A percentile compares a stretch with the other conserved stretches of the same genome.
Conservation (phyloP, 2,888 invertebrate genomes). For the Orthosia incerta region DNA sequence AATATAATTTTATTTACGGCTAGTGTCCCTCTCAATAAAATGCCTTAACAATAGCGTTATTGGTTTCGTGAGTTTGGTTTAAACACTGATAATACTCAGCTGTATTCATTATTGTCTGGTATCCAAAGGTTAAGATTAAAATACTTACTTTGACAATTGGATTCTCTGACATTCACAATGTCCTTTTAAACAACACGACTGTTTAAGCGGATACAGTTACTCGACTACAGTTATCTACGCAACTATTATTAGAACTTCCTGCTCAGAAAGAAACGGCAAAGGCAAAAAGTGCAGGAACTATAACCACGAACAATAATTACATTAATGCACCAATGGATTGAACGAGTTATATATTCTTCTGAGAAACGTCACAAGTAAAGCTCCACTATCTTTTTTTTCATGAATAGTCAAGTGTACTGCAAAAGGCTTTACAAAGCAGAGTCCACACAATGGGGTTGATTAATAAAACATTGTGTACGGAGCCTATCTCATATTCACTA, state of each 20-base stretch:
- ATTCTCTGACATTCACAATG: constrained; percentile 28
- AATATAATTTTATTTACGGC: too few species aligned
- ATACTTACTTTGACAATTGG: constrained; percentile 22
- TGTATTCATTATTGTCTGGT: constrained; percentile 17
- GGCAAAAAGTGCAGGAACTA: constrained; percentile 40
- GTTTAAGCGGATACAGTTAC: constrained; percentile 48
- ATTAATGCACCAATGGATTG: constrained; percentile 53
- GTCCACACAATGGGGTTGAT: constrained; percentile 80
- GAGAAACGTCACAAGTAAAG: constrained; percentile 51
- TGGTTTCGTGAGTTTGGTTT: background rate
- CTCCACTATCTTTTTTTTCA: constrained; percentile 65
- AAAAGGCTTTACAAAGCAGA: constrained; percentile 71
- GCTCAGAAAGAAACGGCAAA: constrained; percentile 40
- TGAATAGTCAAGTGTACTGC: constrained; percentile 74
- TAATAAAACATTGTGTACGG: constrained; percentile 83
- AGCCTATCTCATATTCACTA: constrained; percentile 73
- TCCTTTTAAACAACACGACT: constrained; percentile 38
- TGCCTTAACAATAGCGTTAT: constrained; percentile 2
- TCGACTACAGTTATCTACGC: constrained; percentile 46
- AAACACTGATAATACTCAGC: background rate
- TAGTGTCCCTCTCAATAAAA: background rate
- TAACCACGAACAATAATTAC: constrained; percentile 54
- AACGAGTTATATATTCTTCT: constrained; percentile 42
- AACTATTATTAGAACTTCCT: constrained; percentile 47
- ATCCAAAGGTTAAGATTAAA: constrained; percentile 17